Percentiles rank a stretch among this genome's conserved stretches.
Conservation (phyloP, 2,888 invertebrate species). For the Ectobius pallidus region DNA sequence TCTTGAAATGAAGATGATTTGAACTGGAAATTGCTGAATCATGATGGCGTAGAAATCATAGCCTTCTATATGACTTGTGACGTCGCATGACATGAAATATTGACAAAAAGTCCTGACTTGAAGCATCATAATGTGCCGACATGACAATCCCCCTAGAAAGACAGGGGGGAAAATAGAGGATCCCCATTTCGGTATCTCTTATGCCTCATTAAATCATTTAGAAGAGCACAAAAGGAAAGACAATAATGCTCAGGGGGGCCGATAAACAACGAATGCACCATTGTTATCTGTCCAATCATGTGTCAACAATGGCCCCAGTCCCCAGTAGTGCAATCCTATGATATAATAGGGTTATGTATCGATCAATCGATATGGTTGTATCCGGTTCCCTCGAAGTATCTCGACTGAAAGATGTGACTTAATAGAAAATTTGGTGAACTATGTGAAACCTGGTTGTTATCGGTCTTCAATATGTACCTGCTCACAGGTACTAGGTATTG, state of each 20-base stretch:
- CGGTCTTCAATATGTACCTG: too few species aligned
- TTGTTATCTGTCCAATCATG: slow-evolving; percentile 17
- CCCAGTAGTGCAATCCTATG: not conserved
- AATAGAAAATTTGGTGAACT: too few species aligned
- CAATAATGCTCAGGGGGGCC: slow-evolving; percentile 18
- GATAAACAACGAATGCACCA: slow-evolving; percentile 4
- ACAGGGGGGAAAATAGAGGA: not conserved
- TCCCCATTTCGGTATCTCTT: slow-evolving; percentile 34
- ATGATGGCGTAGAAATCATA: too few species aligned
- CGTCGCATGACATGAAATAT: not conserved
- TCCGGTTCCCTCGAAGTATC: too few species aligned
- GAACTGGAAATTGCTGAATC: too few species aligned
- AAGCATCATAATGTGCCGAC: not conserved
- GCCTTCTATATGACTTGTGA: not conserved
- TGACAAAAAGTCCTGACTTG: not conserved
- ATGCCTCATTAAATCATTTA: slow-evolving; percentile 41
- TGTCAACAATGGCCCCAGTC: slow-evolving; percentile 1
- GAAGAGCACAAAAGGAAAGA: slow-evolving; percentile 15
- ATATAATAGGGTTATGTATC: not conserved
- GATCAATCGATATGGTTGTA: not conserved
- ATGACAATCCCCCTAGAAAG: not conserved
- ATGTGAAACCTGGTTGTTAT: too few species aligned
- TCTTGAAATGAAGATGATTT: too few species aligned
- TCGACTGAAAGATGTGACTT: too few species aligned
- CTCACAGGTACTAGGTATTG: too few species aligned